Base-by-base conservation (phyloP, 2,113 vertebrate genomes). In the Ancistrus triradiatus region DNA sequence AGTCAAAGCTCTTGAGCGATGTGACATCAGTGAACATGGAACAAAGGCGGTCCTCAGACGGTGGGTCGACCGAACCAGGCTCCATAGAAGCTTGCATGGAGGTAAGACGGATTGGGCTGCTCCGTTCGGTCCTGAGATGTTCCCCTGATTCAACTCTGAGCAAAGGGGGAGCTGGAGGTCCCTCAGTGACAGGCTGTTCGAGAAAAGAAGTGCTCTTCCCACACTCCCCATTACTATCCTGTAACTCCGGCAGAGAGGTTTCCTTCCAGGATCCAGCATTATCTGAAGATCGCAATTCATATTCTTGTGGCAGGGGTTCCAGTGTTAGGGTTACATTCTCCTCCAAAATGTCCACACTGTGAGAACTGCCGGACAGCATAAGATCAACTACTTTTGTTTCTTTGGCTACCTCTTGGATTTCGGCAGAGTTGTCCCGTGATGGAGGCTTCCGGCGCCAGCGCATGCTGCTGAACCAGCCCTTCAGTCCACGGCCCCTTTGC, bases 1-100 rank as follows among this genome's bases (percentile, higher is more conserved):
- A 99, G 90, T 99, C 96, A 81, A 99, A 99, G 88, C 96, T 99
- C 87, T 99, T 99, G 74, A 99, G 90, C 73, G 96, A 99, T 73
- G 96, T 97, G 88, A 98, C 95, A 78, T 99, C 96, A 69, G 90
- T 94, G 84, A 99, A 97, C 86, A 99, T 90, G 77, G 95, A 91
- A 85, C 93, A 96, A 79, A 98, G 90, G 62, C 90, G 82, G 75
- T 91, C 91, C 80, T 98, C 96, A n/a, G 93, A 93, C 75, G 93
- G 92, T 27, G 93, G 93, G 77, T 97, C 92, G 33, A 79, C 57
- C 73, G 88, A 88, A 85, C 89, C 86, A 65, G 88, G 90, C 74
- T 92, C 87, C 87, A 79, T 87, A 58, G 13, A 83, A 77, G 50
- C 46, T 6, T 80, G 78, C 51, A 79, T 80, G 25, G 83, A 81